Evolutionary conservation across 64 coral and sea anemone species (phyloP).

Genomic region (Montipora capricornis): DNA sequence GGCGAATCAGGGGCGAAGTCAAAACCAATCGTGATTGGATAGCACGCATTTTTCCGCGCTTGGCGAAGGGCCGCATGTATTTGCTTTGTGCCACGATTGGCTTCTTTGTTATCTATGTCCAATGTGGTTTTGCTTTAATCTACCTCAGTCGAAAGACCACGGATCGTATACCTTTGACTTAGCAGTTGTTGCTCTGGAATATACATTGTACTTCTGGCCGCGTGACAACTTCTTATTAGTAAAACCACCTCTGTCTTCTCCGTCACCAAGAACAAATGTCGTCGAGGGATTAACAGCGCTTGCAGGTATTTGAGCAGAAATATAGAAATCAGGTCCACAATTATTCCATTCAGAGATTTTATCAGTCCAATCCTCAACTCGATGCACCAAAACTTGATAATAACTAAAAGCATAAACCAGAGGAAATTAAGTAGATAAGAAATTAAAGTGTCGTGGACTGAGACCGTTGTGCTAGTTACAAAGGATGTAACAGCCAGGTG

Average conservation of each 20-base stretch:
- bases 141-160: too few relatives aligned
- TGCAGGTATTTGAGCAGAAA: not conserved
- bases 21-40: too few relatives aligned
- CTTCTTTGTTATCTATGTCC: too few relatives aligned
- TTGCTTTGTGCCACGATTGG: too few relatives aligned
- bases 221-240: not conserved
- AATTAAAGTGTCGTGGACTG: too few relatives aligned
- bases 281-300: not conserved
- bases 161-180: not conserved
- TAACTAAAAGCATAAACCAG: not conserved
- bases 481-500: too few relatives aligned
- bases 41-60: too few relatives aligned
- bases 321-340: not conserved
- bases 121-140: too few relatives aligned
- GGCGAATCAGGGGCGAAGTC: too few relatives aligned
- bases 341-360: not conserved
- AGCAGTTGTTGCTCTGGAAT: conserved; percentile 23
- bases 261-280: conserved; percentile 22
- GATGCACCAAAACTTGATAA: not conserved
- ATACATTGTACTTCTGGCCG: conserved; percentile 27
- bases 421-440: too few relatives aligned
- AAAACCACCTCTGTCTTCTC: not conserved
- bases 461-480: too few relatives aligned
- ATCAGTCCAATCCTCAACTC: not conserved
- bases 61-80: too few relatives aligned